Base-by-base conservation (phyloP, 2,888 invertebrate species). In the Chrysolina americana region DNA sequence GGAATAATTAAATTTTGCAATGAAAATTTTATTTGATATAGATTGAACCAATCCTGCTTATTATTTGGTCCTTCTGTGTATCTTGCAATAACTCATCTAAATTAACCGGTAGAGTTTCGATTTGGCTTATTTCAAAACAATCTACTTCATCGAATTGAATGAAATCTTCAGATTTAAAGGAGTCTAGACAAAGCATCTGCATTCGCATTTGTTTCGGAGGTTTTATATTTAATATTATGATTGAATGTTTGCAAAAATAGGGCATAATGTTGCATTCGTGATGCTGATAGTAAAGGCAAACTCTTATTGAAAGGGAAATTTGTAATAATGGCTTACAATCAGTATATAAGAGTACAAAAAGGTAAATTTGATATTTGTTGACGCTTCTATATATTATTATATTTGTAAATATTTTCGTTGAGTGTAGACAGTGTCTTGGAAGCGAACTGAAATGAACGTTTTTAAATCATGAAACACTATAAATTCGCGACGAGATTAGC, bases 251-350 rank as follows among this genome's bases (percentile, higher is more conserved):
- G 28, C 5, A 28, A 48, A 17, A n/a, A 13, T 48, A 13, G 17
- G 6, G 48, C 17, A 17, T 48, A n/a, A 44, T 44, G 9, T 44
- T 5, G 44, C 44, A 44, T 44, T 2, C 44, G 44, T 44, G 44
- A 44, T 44, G 44, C 44, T 48, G 17, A 21, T 11, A 53, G 19
- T 53, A 17, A 53, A 53, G 17, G 53, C 2, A 17, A 53, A 44
- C 44, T 53, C 9, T 53, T 53, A 21, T 17, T 53, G 21, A 13
- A 13, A 53, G 53, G 11, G n/a, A 9, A 53, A 53, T n/a, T 53
- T 53, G 17, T 53, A 17, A 53, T 53, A 48, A 48, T 48, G 53
- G 53, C 13, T 53, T 53, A 44, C 44, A 44, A 44, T 44, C 44
- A 44, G 44, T 44, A 44, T 13, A 44, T 44, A 44, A 9, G 11